Conservation (phyloP, 2,888 invertebrate species). For the Mermis nigrescens region DNA sequence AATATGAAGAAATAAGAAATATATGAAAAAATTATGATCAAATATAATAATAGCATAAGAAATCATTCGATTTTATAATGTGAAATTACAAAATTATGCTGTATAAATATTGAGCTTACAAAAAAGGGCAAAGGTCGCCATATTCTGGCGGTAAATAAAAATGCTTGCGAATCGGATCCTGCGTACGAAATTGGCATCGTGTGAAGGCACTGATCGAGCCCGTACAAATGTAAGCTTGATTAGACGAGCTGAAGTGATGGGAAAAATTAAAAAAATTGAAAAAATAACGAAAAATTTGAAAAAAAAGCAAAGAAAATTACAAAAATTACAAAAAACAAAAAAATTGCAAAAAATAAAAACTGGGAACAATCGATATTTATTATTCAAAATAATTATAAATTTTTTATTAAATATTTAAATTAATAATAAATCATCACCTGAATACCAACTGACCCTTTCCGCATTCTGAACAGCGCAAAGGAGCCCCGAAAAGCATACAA, state of each 20-base stretch:
- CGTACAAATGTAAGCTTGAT: constrained; percentile 61
- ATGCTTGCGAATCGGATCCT: constrained; percentile 50
- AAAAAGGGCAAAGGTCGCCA: constrained; percentile 40
- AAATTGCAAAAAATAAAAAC: too few relatives aligned
- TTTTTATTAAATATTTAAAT: constrained; percentile 11
- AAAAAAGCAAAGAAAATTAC: too few relatives aligned
- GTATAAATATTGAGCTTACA: too few relatives aligned
- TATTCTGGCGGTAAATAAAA: constrained; percentile 50
- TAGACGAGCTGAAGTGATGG: constrained; percentile 15
- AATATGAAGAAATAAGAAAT: too few relatives aligned
- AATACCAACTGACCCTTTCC: constrained; percentile 46
- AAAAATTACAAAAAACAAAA: too few relatives aligned
- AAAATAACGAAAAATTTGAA: too few relatives aligned
- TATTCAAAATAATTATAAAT: not conserved
- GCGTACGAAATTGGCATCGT: constrained; percentile 53
- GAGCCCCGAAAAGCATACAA: constrained; percentile 65
- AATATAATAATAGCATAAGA: too few relatives aligned
- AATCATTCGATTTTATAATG: too few relatives aligned
- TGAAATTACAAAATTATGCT: too few relatives aligned
- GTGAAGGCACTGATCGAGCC: constrained; percentile 71
- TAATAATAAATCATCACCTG: constrained; percentile 32
- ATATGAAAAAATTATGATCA: too few relatives aligned
- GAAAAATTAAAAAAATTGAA: too few relatives aligned
- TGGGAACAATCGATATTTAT: too few relatives aligned
- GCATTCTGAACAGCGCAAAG: constrained; percentile 58